These are phyloP conservation scores for Gymnothorax javanicus DNA, from an alignment of 2,797 vertebrate genomes.

Conservation along the genomic window DNA sequence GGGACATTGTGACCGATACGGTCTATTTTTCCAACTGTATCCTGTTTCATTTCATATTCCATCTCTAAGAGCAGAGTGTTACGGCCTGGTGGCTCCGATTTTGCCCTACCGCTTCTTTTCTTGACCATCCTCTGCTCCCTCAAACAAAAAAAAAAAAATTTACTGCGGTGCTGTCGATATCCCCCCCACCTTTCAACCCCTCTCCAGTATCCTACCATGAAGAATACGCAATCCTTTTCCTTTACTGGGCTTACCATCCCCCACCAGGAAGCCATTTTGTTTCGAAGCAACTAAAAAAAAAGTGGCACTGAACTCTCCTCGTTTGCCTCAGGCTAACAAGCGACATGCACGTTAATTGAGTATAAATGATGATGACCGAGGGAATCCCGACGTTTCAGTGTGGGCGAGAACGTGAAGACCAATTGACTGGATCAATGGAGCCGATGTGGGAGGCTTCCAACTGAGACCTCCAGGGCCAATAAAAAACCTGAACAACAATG, in stretches of 20 bases:
- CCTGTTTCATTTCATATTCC: not conserved
- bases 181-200: not conserved
- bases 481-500: not conserved
- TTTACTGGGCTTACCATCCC: not conserved
- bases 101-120: not conserved
- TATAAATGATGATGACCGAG: constrained; percentile 4
- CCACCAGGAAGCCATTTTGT: not conserved
- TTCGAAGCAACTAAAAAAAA: not conserved
- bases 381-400: not conserved
- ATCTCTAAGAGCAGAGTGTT: not conserved
- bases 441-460: not conserved
- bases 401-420: not conserved
- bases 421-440: not conserved
- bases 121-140: not conserved
- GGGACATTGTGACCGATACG: not conserved
- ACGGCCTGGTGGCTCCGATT: no score
- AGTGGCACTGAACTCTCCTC: not conserved
- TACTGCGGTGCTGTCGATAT: no score
- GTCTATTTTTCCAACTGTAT: not conserved
- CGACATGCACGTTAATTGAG: not conserved
- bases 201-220: not conserved
- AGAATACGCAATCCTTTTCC: not conserved
- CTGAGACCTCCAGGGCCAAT: no score
- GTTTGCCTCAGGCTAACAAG: not conserved
- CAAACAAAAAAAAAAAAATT: no score